These are phyloP conservation scores for Pygmarrhopalites habei DNA, from an alignment of 1,140 invertebrate genomes.

Conservation along the genomic window DNA sequence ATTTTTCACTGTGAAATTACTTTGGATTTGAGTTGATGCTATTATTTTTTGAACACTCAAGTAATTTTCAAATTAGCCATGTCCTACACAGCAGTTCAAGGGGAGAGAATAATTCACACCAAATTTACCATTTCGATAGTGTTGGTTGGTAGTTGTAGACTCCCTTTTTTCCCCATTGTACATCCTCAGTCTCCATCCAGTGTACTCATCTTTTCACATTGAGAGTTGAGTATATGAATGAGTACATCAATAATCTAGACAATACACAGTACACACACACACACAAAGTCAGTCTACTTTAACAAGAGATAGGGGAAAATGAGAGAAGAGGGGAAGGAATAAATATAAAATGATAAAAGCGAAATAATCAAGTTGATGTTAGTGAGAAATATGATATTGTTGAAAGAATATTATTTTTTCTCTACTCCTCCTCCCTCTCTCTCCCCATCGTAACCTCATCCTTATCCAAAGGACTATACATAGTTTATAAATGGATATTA, in stretches of 20 bases:
- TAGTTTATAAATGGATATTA: too few species aligned
- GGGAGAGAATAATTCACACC: constrained; percentile 28
- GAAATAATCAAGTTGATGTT: neutral
- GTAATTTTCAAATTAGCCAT: constrained; percentile 39
- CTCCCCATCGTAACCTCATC: neutral
- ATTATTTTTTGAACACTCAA: constrained; percentile 27
- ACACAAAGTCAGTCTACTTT: too few species aligned
- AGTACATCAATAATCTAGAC: too few species aligned
- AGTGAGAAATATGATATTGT: neutral
- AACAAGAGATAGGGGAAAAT: too few species aligned
- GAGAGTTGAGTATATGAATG: too few species aligned
- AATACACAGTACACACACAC: too few species aligned
- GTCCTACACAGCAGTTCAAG: constrained; percentile 20
- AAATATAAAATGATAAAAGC: neutral
- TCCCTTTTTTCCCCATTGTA: too few species aligned
- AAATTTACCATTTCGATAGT: constrained; percentile 13
- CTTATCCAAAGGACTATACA: neutral
- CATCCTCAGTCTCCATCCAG: too few species aligned
- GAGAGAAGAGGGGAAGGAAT: too few species aligned
- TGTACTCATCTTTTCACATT: too few species aligned
- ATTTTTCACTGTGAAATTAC: too few species aligned
- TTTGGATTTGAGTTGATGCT: constrained; percentile 1
- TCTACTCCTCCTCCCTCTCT: neutral
- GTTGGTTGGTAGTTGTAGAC: too few species aligned
- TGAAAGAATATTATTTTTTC: neutral